phyloP scores from a whole-genome alignment of 2,113 vertebrate genomes.

The Spermophilus dauricus region DNA sequence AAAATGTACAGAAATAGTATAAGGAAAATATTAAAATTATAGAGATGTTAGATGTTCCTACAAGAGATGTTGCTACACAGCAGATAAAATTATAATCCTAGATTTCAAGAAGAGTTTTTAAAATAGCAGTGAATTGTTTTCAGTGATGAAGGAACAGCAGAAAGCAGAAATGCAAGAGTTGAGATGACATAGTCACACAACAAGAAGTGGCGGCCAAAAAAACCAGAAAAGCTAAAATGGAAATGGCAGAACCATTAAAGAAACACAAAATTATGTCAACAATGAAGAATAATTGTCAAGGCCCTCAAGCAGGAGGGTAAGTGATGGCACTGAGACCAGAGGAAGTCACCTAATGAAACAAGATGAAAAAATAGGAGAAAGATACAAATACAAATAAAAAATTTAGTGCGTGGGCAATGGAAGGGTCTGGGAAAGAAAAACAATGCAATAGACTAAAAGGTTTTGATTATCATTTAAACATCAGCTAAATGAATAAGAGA shows the following conservation, averaged over 20 bases:
- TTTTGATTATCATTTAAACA: neutral
- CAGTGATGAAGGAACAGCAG: neutral
- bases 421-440: neutral
- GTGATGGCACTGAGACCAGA: neutral
- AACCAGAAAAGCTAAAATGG: neutral
- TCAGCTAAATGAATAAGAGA: neutral
- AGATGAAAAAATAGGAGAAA: neutral
- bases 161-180: slow-evolving; percentile 13
- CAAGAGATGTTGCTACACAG: neutral
- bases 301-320: neutral
- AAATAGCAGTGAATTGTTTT: neutral
- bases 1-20: neutral
- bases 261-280: neutral
- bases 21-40: neutral
- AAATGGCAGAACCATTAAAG: neutral
- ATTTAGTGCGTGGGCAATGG: neutral
- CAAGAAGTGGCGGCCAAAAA: neutral
- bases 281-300: neutral
- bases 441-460: neutral
- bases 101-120: neutral
- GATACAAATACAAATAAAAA: neutral
- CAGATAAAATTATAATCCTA: neutral
- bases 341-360: neutral
- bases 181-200: neutral
- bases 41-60: neutral